Percentiles rank a stretch among this genome's conserved stretches.
These are phyloP conservation scores for Anthopleura sola DNA, from an alignment of 64 coral and sea anemone genomes.

Conservation along the genomic window DNA sequence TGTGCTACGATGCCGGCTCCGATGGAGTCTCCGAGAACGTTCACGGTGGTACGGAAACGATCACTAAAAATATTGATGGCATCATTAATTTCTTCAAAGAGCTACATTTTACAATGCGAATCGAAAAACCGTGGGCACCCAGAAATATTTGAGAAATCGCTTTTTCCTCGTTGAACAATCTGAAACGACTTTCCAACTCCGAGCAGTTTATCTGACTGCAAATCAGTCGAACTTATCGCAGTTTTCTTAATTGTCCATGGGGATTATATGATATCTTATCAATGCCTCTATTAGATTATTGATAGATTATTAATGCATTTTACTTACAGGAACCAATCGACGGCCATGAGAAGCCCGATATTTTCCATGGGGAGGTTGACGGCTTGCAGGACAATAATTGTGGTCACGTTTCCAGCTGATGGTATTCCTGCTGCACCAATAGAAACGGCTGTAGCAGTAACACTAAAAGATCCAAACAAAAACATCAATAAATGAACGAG, in stretches of 20 bases:
- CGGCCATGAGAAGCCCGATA: slow-evolving; percentile 68
- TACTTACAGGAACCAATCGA: slow-evolving; percentile 45
- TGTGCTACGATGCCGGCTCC: slow-evolving; percentile 70
- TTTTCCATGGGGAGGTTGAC: slow-evolving; percentile 74
- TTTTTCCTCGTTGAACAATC: too few species aligned
- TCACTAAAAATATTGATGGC: slow-evolving; percentile 37
- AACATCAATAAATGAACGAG: not conserved
- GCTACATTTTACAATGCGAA: too few species aligned
- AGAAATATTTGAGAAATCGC: too few species aligned
- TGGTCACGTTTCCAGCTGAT: slow-evolving; percentile 67
- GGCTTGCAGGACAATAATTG: slow-evolving; percentile 75
- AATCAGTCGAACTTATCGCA: too few species aligned
- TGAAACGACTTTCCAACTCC: too few species aligned
- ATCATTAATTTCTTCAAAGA: not conserved
- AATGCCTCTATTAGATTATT: too few species aligned
- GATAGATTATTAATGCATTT: not conserved
- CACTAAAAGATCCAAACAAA: slow-evolving; percentile 14
- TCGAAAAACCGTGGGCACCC: too few species aligned
- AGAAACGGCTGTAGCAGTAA: slow-evolving; percentile 69
- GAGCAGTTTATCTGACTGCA: too few species aligned
- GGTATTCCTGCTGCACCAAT: slow-evolving; percentile 81
- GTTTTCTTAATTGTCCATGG: too few species aligned
- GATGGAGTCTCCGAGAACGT: slow-evolving; percentile 77
- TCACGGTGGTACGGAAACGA: slow-evolving; percentile 68
- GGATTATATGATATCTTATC: too few species aligned